These are phyloP conservation scores for Archips crataeganus DNA, from an alignment of 2,888 invertebrate species.

Conservation along the genomic window DNA sequence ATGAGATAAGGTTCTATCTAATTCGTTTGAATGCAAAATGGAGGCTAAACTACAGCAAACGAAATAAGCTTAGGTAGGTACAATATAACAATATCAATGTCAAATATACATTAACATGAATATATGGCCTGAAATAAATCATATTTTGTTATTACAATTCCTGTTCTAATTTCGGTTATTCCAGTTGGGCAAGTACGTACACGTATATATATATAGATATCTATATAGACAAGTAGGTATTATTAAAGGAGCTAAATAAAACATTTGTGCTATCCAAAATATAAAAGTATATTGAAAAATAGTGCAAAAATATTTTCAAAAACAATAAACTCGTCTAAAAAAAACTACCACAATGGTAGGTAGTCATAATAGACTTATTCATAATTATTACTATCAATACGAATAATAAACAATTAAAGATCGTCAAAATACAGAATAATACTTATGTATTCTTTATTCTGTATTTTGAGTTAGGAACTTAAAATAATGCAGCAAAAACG, in stretches of 20 bases:
- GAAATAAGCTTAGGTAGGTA: background rate
- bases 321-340: background rate
- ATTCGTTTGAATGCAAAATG: background rate
- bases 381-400: background rate
- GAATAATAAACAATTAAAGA: background rate
- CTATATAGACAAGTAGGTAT: background rate
- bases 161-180: background rate
- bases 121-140: no score
- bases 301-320: background rate
- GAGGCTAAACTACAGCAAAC: background rate
- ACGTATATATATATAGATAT: no score
- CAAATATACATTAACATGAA: no score
- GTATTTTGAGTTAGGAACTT: background rate
- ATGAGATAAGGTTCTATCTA: background rate
- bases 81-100: no score
- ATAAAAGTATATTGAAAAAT: conserved; percentile 2
- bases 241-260: background rate
- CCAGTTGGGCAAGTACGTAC: background rate
- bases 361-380: background rate
- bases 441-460: no score
- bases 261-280: background rate
- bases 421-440: no score
- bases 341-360: background rate
- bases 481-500: conserved; percentile 1
- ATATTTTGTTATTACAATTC: background rate